Percentiles rank a stretch among this genome's conserved stretches.
phyloP scores from a whole-genome alignment of 64 coral and sea anemone genomes.

The Montipora capricornis region DNA sequence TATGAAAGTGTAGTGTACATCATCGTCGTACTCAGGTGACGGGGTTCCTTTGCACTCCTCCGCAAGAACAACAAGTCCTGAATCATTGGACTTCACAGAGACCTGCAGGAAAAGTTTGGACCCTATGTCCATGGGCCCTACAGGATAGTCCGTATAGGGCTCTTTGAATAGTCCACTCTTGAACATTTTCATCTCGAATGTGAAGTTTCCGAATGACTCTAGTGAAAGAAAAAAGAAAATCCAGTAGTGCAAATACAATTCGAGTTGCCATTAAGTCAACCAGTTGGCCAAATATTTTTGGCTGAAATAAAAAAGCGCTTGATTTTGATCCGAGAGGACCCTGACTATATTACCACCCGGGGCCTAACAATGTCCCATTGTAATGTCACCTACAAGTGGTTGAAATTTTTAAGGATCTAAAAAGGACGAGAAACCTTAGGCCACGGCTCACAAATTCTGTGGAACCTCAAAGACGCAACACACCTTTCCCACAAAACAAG shows the following conservation, averaged over 20 bases:
- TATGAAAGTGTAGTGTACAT: constrained; percentile 68
- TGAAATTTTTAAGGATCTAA: too few species aligned
- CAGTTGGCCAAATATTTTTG: too few species aligned
- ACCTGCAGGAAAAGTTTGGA: constrained; percentile 72
- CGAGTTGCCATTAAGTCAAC: not conserved
- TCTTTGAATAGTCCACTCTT: constrained; percentile 69
- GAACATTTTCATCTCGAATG: constrained; percentile 85
- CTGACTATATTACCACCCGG: too few species aligned
- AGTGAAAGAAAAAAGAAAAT: not conserved
- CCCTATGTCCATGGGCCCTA: constrained; percentile 42
- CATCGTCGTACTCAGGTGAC: constrained; percentile 47
- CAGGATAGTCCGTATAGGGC: constrained; percentile 62
- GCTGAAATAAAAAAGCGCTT: too few species aligned
- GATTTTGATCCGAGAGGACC: too few species aligned
- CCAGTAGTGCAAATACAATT: not conserved
- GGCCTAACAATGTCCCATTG: too few species aligned
- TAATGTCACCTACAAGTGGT: too few species aligned
- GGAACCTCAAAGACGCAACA: too few species aligned
- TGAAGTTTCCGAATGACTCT: constrained; percentile 89
- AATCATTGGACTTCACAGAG: constrained; percentile 49
- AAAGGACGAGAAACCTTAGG: too few species aligned
- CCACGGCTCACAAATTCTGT: too few species aligned
- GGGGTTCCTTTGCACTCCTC: constrained; percentile 74
- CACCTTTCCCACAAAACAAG: too few species aligned
- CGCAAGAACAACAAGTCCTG: constrained; percentile 48